Base-by-base conservation (phyloP, 2,797 vertebrate genomes). In the Danio jaintianensis region DNA sequence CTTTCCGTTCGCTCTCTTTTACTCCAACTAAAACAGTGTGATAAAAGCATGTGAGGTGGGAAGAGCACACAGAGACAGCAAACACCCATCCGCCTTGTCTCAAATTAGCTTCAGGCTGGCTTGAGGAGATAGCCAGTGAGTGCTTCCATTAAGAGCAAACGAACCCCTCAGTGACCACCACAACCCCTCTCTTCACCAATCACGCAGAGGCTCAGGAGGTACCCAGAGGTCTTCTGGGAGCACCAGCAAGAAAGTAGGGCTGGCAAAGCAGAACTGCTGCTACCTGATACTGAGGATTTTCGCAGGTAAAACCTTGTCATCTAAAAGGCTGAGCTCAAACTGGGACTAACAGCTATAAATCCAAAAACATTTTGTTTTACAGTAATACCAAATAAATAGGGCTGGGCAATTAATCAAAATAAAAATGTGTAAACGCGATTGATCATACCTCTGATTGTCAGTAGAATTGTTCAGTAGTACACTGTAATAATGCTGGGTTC, bases 91-190 rank as follows among this genome's bases (percentile, higher is more conserved):
- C 66, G 36, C 72, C 76, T 74, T 45, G 83, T 82, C 83, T 81
- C 76, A 61, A 81, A 79, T 77, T 77, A 77, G 77, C 82, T 84
- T 63, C 58, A 72, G 80, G 80, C 72, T 73, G 66, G 61, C 76
- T 79, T 20, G 76, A 70, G 56, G 58, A 84, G 82, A 84, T 83
- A 85, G 84, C 68, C 50, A 66, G 52, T 74, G 64, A 76, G 64
- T 75, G 71, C 63, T 71, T 80, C 82, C 72, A 84, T 84, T 84
- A 84, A 74, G 77, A 59, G 80, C 72, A 63, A 36, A 61, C 66
- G 8, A 70, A 61, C 9, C 36, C 36, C 36, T 79, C 43, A 42
- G 76, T 70, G 76, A 78, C 76, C 66, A 70, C 66, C 13, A 29
- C 58, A 59, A 48, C 45, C 68, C 29, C 38, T 50, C 56, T 79